Percentiles rank a stretch among this genome's conserved stretches.
Evolutionary conservation across 1,140 invertebrate species (phyloP).

Genomic region (Leptopilina clavipes): DNA sequence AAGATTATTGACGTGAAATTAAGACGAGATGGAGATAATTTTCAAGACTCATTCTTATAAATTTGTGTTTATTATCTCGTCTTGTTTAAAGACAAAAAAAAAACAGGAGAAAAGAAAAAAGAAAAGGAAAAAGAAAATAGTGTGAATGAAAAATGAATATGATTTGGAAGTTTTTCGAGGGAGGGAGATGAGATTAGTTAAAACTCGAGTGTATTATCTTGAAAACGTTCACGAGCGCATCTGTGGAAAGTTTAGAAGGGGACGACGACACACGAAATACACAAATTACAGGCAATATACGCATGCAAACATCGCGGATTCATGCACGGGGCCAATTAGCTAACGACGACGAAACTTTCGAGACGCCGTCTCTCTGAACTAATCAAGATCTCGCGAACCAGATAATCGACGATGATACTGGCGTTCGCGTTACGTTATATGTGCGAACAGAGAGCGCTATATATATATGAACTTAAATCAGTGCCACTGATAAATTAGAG

Average conservation of each 20-base stretch:
- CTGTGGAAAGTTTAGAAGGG: constrained; percentile 34
- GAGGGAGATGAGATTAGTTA: neutral
- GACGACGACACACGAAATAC: constrained; percentile 51
- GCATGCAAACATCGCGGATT: constrained; percentile 62
- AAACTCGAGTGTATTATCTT: constrained; percentile 5
- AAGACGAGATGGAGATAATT: no score
- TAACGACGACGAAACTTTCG: constrained; percentile 67
- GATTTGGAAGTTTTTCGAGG: neutral
- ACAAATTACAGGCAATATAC: constrained; percentile 56
- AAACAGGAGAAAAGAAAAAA: no score
- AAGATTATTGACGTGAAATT: no score
- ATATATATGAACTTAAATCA: neutral
- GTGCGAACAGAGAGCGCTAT: neutral
- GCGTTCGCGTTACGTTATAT: neutral
- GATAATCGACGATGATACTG: constrained; percentile 63
- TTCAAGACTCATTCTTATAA: no score
- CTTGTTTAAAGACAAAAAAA: no score
- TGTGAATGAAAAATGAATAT: no score
- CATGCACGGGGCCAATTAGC: constrained; percentile 65
- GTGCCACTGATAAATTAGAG: constrained; percentile 19
- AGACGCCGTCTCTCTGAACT: constrained; percentile 63
- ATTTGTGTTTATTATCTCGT: no score
- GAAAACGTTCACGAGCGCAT: constrained; percentile 7
- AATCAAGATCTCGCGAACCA: constrained; percentile 65
- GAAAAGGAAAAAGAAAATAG: no score